Evolutionary conservation across 2,113 vertebrate genomes (phyloP).

Genomic region (Apteryx owenii): DNA sequence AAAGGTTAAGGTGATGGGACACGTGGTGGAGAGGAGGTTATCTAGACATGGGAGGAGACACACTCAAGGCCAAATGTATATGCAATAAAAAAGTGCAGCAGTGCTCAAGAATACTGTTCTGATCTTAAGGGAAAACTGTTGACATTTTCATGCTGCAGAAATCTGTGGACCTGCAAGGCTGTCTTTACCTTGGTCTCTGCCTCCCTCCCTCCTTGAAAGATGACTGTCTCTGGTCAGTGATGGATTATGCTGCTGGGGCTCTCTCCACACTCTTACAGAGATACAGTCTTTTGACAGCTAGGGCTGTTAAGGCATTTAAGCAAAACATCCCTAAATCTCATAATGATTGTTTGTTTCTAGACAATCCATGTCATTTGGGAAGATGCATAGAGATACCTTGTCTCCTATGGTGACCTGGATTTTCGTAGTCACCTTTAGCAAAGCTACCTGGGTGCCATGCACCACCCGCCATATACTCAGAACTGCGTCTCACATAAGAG

Average conservation of each 20-base stretch:
- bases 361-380: fast-evolving
- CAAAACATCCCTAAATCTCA: background rate
- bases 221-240: background rate
- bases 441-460: background rate
- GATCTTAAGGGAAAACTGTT: background rate
- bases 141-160: background rate
- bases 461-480: background rate
- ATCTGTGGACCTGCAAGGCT: background rate
- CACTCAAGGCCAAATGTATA: background rate
- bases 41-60: background rate
- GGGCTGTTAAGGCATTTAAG: background rate
- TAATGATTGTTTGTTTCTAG: background rate
- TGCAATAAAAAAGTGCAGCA: background rate
- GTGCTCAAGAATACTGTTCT: background rate
- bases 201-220: background rate
- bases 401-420: background rate
- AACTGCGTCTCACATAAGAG: background rate
- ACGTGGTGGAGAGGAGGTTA: background rate
- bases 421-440: background rate
- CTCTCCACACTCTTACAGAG: fast-evolving
- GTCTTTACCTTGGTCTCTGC: background rate
- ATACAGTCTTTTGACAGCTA: background rate
- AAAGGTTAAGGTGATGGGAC: background rate
- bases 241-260: background rate
- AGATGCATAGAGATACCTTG: background rate